Evolutionary conservation across 2,888 invertebrate genomes (phyloP).

Genomic region (Tortricodes alternella): DNA sequence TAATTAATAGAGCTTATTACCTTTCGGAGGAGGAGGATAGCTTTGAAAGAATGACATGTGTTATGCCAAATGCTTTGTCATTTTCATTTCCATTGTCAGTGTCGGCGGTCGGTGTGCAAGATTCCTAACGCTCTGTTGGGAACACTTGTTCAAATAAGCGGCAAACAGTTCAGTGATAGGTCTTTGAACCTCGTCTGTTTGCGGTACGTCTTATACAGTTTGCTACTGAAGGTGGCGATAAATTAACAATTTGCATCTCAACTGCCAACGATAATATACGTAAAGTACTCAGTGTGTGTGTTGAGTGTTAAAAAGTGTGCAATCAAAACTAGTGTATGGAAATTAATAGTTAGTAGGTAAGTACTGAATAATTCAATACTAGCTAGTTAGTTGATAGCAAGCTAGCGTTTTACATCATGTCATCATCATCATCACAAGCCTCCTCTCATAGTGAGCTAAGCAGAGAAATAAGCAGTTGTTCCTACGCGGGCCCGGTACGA

Average conservation of each 20-base stretch:
- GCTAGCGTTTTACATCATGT: too few species aligned
- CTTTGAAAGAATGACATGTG: neutral
- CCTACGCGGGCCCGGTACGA: too few species aligned
- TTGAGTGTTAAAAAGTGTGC: constrained; percentile 49
- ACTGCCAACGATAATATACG: constrained; percentile 65
- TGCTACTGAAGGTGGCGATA: constrained; percentile 75
- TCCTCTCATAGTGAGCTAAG: too few species aligned
- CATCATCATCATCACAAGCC: too few species aligned
- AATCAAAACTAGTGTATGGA: too few species aligned
- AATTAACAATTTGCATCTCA: constrained; percentile 79
- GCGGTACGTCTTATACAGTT: constrained; percentile 76
- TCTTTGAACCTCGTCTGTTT: constrained; percentile 77
- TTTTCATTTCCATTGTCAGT: neutral
- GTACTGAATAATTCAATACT: too few species aligned
- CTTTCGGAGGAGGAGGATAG: neutral
- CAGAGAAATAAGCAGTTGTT: too few species aligned
- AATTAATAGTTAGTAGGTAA: too few species aligned
- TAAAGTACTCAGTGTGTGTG: constrained; percentile 45
- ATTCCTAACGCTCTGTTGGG: constrained; percentile 56
- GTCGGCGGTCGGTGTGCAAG: constrained; percentile 33
- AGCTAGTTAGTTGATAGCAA: too few species aligned
- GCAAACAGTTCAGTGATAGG: constrained; percentile 65
- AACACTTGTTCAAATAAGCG: constrained; percentile 74
- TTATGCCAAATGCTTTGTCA: neutral
- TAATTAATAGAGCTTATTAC: too few species aligned